phyloP scores from a whole-genome alignment of 2,113 vertebrate species.

The Cyanoramphus novaezelandiae region DNA sequence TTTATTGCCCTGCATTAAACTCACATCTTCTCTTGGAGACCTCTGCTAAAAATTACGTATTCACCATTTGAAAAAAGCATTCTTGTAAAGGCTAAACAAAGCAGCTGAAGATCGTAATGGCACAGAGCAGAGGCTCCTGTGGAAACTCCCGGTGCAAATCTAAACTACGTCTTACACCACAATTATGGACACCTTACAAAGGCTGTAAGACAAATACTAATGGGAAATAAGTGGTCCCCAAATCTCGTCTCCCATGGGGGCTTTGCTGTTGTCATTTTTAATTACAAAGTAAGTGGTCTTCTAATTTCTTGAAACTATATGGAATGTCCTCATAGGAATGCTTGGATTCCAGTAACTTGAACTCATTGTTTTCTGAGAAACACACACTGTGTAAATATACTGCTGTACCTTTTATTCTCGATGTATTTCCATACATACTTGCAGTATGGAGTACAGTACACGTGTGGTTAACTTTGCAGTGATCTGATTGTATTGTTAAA shows the following conservation, averaged over 20 bases:
- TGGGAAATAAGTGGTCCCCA: background rate
- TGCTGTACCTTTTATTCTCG: background rate
- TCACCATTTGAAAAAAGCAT: background rate
- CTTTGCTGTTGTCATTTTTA: background rate
- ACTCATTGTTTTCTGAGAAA: background rate
- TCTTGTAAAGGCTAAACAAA: slow-evolving; percentile 25
- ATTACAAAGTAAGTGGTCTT: background rate
- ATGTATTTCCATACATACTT: background rate
- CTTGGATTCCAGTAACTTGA: background rate
- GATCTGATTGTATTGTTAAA: background rate
- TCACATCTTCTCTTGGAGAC: slow-evolving; percentile 17
- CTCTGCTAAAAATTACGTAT: slow-evolving; percentile 18
- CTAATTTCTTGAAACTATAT: background rate
- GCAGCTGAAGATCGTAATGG: background rate
- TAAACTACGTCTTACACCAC: background rate
- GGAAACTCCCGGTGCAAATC: background rate
- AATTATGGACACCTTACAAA: background rate
- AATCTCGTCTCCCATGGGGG: background rate
- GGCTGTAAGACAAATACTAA: background rate
- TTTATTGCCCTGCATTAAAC: slow-evolving; percentile 1
- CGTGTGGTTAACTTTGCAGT: background rate
- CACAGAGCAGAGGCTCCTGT: background rate
- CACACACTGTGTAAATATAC: background rate
- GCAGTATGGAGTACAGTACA: background rate
- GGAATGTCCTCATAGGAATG: background rate